Conservation (phyloP, 2,113 vertebrate species). For the Chamaetylas fuelleborni region DNA sequence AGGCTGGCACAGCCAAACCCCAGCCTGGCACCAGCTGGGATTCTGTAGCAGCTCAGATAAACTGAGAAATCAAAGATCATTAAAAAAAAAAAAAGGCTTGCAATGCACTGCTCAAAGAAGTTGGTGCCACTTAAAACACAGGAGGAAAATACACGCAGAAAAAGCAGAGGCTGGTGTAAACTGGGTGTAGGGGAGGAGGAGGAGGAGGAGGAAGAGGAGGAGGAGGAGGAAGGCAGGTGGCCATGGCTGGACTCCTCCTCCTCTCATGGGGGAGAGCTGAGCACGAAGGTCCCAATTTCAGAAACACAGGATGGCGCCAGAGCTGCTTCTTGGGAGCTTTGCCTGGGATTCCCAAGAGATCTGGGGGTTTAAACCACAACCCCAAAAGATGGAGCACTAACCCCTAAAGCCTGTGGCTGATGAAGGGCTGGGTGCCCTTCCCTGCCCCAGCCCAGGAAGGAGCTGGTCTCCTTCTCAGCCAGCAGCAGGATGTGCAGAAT, state of each 20-base stretch:
- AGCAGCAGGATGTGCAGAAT: conserved; percentile 27
- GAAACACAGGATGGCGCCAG: not conserved
- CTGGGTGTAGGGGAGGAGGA: not conserved
- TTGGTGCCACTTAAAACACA: fast-evolving
- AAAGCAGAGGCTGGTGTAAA: not conserved
- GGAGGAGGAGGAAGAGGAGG: not conserved
- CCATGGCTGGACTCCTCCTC: not conserved
- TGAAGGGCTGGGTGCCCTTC: not conserved
- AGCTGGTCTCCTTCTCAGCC: not conserved
- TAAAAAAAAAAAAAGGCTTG: not conserved
- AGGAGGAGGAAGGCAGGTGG: not conserved
- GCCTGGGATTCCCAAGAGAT: not conserved
- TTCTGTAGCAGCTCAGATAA: not conserved
- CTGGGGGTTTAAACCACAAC: not conserved
- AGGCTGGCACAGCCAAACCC: not conserved
- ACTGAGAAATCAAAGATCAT: not conserved
- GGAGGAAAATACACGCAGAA: not conserved
- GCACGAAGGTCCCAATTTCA: not conserved
- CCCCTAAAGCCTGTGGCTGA: not conserved
- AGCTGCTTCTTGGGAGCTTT: not conserved
- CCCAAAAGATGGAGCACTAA: not conserved
- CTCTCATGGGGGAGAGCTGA: not conserved
- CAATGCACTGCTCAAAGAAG: not conserved
- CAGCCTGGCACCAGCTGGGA: not conserved
- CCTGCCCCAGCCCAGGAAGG: fast-evolving